phyloP scores from a whole-genome alignment of 1,140 invertebrate genomes.

The Lepidostoma basale region DNA sequence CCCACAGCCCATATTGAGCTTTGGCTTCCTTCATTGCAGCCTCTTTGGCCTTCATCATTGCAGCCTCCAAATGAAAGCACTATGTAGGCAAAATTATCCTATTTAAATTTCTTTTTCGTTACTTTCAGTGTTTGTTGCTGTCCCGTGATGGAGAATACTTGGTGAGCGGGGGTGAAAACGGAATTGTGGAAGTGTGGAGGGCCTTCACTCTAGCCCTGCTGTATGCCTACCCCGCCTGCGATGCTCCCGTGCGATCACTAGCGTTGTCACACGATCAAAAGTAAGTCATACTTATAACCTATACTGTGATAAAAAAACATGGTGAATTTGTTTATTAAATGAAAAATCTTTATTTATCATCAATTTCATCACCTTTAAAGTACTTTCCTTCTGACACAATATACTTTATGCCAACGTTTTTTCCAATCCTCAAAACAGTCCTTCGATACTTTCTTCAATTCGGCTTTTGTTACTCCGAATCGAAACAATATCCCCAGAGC shows the following conservation, averaged over 20 bases:
- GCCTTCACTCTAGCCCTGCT: constrained; percentile 95
- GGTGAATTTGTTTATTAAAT: background rate
- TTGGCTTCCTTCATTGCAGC: too few relatives aligned
- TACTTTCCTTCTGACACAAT: too few relatives aligned
- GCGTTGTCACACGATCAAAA: constrained; percentile 97
- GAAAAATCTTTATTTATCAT: background rate
- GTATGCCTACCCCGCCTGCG: constrained; percentile 96
- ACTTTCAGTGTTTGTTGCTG: constrained; percentile 84
- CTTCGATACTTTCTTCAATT: too few relatives aligned
- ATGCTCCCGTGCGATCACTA: constrained; percentile 89
- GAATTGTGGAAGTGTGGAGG: constrained; percentile 97
- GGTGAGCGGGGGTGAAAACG: constrained; percentile 94
- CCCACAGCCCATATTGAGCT: too few relatives aligned
- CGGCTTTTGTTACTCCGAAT: too few relatives aligned
- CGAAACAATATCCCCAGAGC: too few relatives aligned
- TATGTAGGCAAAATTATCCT: background rate
- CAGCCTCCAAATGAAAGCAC: background rate
- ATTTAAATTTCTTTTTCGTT: constrained; percentile 33
- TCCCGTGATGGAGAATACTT: constrained; percentile 98
- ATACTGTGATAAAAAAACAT: background rate
- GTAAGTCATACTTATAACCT: constrained; percentile 64
- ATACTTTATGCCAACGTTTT: too few relatives aligned
- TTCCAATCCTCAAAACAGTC: too few relatives aligned
- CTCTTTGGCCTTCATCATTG: background rate
- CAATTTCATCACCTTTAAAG: too few relatives aligned